Percentiles rank a stretch among this genome's conserved stretches.
These are phyloP conservation scores for Eufriesea mexicana DNA, from an alignment of 1,140 invertebrate species.

Conservation along the genomic window DNA sequence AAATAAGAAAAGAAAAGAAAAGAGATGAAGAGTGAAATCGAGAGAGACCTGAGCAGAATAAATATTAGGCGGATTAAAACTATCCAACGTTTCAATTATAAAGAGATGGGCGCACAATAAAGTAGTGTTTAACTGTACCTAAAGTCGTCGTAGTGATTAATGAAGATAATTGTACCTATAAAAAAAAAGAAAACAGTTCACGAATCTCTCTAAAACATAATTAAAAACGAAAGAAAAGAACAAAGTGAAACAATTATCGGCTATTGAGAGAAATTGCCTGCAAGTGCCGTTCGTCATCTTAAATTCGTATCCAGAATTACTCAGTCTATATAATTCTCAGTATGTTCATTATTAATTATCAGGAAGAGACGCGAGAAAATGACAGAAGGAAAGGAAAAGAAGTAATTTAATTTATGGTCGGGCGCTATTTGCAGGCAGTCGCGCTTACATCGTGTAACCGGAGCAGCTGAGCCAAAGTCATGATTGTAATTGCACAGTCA, in stretches of 20 bases:
- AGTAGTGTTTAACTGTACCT: conserved; percentile 74
- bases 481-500: conserved; percentile 43
- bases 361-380: neutral
- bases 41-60: conserved; percentile 50
- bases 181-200: conserved; percentile 56
- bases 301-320: conserved; percentile 7
- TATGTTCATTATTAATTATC: conserved; percentile 6
- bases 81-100: conserved; percentile 57
- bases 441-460: conserved; percentile 12
- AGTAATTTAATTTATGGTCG: neutral
- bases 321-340: conserved; percentile 35
- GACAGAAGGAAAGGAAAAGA: neutral
- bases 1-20: neutral
- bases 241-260: conserved; percentile 23
- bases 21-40: neutral
- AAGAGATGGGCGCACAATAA: conserved; percentile 74
- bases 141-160: conserved; percentile 74
- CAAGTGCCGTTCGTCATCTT: conserved; percentile 22
- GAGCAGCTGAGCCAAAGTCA: conserved; percentile 41
- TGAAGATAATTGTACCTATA: conserved; percentile 67
- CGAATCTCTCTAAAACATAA: conserved; percentile 59
- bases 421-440: conserved; percentile 18
- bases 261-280: conserved; percentile 29
- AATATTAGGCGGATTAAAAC: conserved; percentile 22
- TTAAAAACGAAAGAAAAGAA: conserved; percentile 10